Conservation (phyloP, 2,797 vertebrate genomes). For the Erithacus rubecula region DNA sequence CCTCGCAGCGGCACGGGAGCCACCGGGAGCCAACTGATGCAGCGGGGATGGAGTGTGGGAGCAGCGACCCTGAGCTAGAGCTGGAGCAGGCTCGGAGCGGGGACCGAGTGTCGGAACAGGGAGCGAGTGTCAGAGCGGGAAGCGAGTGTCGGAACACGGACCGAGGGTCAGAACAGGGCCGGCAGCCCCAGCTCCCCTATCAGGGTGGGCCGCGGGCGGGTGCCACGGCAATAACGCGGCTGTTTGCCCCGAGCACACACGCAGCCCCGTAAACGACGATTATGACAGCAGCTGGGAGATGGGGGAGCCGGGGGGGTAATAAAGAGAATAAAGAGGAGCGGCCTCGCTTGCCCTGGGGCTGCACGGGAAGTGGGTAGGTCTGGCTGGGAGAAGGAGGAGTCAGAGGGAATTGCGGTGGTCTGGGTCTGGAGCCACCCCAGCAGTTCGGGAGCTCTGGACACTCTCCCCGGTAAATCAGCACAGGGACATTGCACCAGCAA, state of each 20-base stretch:
- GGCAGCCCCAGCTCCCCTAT: not conserved
- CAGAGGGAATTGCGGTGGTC: not conserved
- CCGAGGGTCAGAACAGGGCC: not conserved
- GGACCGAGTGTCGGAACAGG: not conserved
- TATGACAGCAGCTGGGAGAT: slow-evolving; percentile 58
- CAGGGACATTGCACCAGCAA: rapidly evolving
- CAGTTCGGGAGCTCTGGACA: rapidly evolving
- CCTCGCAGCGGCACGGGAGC: not conserved
- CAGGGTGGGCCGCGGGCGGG: not conserved
- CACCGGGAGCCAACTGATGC: not conserved
- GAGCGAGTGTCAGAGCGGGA: not conserved
- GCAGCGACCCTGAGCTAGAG: not conserved
- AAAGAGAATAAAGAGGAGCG: slow-evolving; percentile 43
- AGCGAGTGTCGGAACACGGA: not conserved
- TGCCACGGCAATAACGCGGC: not conserved
- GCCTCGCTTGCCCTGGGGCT: not conserved
- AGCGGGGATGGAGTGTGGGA: not conserved
- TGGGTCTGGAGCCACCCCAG: rapidly evolving
- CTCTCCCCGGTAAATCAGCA: not conserved
- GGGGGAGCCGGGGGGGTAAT: not conserved
- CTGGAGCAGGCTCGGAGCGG: not conserved
- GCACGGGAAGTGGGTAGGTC: not conserved
- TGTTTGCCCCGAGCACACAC: slow-evolving; percentile 37
- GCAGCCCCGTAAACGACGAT: not conserved
- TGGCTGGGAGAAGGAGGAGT: not conserved